Percentiles rank a stretch among this genome's conserved stretches.
Conservation (phyloP, 2,797 vertebrate species). For the Salarias fasciatus region DNA sequence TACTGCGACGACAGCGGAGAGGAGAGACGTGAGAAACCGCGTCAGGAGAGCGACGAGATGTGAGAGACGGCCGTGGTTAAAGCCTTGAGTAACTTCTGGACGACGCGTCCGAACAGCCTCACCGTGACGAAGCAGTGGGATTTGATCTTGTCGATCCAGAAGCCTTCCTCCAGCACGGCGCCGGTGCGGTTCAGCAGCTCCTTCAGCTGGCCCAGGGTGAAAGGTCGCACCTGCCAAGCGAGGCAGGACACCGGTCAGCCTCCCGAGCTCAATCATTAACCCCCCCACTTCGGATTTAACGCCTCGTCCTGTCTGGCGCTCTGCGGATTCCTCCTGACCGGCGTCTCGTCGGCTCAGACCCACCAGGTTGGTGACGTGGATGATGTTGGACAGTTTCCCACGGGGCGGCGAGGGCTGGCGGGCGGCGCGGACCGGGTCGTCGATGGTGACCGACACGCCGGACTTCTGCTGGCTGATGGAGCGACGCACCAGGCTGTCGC, state of each 20-base stretch:
- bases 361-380: conserved; percentile 93
- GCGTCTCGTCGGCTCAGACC: conserved; percentile 57
- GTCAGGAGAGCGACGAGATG: no score
- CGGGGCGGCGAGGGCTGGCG: conserved; percentile 88
- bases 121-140: conserved; percentile 96
- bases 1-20: conserved; percentile 78
- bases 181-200: conserved; percentile 90
- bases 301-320: no score
- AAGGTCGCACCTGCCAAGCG: conserved; percentile 87
- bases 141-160: conserved; percentile 97
- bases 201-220: conserved; percentile 92
- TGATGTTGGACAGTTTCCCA: conserved; percentile 87
- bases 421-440: conserved; percentile 87
- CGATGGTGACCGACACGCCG: conserved; percentile 90
- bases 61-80: no score
- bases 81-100: no score
- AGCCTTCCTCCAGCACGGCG: conserved; percentile 87
- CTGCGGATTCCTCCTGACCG: no score
- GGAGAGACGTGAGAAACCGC: no score
- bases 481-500: conserved; percentile 88
- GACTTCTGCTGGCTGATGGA: conserved; percentile 93
- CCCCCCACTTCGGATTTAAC: no score
- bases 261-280: no score
- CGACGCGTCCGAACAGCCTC: conserved; percentile 51
- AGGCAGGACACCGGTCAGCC: not conserved